Base-by-base conservation (phyloP, 92 coral and sea anemone species). In the Epizoanthus scotinus region DNA sequence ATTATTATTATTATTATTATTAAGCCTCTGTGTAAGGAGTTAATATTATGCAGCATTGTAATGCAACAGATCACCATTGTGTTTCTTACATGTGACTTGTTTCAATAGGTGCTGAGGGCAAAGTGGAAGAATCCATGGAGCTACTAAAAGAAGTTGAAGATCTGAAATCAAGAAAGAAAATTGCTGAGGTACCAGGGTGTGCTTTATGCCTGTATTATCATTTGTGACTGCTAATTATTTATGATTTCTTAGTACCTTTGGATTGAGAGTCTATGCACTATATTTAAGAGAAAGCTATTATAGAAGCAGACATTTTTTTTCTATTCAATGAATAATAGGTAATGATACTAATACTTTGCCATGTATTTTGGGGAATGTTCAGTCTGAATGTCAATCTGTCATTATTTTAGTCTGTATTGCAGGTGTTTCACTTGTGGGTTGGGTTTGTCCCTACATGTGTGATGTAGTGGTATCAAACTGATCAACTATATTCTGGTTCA, bases 61-160 rank as follows among this genome's bases (percentile, higher is more conserved):
- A 24, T 0, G 15, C 28, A 63, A 26, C 44, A 18, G 3, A 28
- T 64, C 9, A 29, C 7, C 40, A 21, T 36, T 9, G 2, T 44
- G 49, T 20, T 8, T 2, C 44, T 13, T n/a, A 8, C 38, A 15
- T 8, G 31, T 10, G 49, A 10, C 40, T 29, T 34, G 25, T 7
- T 49, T 58, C 34, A 58, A 28, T 72, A 96, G 99, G 99, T 60
- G 99, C 99, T 53, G 99, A 93, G 3, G 99, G 99, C 19, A 93
- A 96, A 31, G 99, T 96, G 6, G 99, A 96, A 19, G 99, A 93
- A 70, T 96, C 99, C 19, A 89, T 96, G 66, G 84, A 83, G 63
- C 88, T 94, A 20, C 71, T 96, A 97, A 88, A 87, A 47, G 99
- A 96, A 74, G 93, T 96, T n/a, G 99, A 96, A 52, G 94, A 93